Evolutionary conservation across 2,888 invertebrate species (phyloP).

Genomic region (Odontomyia ornata): DNA sequence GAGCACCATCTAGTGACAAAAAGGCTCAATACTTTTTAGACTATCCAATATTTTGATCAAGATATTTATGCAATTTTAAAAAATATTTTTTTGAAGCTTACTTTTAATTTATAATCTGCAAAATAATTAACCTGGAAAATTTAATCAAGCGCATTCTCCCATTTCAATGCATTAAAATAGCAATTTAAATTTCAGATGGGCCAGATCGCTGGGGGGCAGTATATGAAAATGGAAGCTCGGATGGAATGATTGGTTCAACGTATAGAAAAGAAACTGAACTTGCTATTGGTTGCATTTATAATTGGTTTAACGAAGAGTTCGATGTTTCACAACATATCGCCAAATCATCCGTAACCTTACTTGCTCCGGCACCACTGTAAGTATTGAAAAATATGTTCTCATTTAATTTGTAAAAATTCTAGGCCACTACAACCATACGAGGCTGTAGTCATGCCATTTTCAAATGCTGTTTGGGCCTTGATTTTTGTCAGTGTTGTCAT

Average conservation of each 20-base stretch:
- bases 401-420: neutral
- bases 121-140: no score
- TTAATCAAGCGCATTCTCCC: no score
- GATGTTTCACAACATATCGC: constrained; percentile 60
- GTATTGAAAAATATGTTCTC: constrained; percentile 38
- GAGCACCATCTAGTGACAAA: no score
- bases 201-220: constrained; percentile 61
- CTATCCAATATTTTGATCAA: no score
- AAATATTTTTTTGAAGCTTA: no score
- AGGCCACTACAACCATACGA: constrained; percentile 59
- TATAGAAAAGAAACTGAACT: constrained; percentile 59
- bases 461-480: constrained; percentile 54
- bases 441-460: constrained; percentile 58
- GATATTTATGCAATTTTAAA: no score
- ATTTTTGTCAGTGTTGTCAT: constrained; percentile 51
- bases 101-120: no score
- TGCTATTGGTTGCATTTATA: constrained; percentile 61
- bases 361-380: constrained; percentile 60
- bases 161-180: neutral
- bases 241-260: constrained; percentile 60
- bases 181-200: constrained; percentile 56
- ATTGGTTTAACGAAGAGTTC: constrained; percentile 60
- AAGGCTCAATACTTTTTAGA: no score
- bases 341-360: constrained; percentile 59
- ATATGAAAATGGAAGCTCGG: constrained; percentile 58